Conservation (phyloP, 2,888 invertebrate genomes). For the Platycheirus albimanus region DNA sequence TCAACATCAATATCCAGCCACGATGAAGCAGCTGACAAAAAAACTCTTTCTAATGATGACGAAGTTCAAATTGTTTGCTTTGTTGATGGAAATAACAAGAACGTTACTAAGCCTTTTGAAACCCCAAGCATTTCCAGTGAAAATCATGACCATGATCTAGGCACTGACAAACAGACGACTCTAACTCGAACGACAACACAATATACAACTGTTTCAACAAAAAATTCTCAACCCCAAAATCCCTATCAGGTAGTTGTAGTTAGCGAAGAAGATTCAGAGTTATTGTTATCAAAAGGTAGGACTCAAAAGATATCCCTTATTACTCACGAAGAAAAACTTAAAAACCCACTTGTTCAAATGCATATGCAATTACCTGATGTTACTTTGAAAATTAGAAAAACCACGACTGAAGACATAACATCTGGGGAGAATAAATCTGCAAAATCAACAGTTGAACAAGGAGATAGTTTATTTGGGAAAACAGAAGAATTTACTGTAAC, state of each 20-base stretch:
- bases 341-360: constrained; percentile 87
- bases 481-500: constrained; percentile 67
- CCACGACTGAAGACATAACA: constrained; percentile 79
- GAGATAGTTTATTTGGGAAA: constrained; percentile 33
- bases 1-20: not conserved
- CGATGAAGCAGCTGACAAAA: not conserved
- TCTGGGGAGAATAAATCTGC: constrained; percentile 72
- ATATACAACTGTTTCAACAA: constrained; percentile 78
- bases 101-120: constrained; percentile 9
- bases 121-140: constrained; percentile 66
- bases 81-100: constrained; percentile 18
- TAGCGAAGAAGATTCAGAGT: constrained; percentile 78
- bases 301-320: constrained; percentile 86
- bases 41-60: not conserved
- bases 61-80: constrained; percentile 76
- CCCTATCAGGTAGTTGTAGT: constrained; percentile 77
- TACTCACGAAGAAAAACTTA: constrained; percentile 88
- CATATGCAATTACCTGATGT: constrained; percentile 85
- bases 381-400: constrained; percentile 80
- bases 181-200: constrained; percentile 77
- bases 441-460: constrained; percentile 61
- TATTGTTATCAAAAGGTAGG: constrained; percentile 78
- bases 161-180: constrained; percentile 47
- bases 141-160: constrained; percentile 23
- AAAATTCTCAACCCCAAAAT: constrained; percentile 79